These are phyloP conservation scores for Sciurus niger DNA, from an alignment of 2,113 vertebrate species.

Conservation along the genomic window DNA sequence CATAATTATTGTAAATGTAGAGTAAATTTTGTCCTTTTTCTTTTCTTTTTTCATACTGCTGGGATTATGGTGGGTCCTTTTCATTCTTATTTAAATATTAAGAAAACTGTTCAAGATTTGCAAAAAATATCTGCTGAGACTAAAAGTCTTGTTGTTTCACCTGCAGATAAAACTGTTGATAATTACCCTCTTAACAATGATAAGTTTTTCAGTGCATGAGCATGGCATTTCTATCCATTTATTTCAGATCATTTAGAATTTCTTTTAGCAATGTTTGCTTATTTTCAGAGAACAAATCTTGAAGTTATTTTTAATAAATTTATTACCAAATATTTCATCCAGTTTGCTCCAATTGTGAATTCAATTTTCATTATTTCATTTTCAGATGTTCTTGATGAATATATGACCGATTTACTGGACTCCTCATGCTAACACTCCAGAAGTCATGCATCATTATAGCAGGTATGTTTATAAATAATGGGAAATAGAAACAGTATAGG, in stretches of 20 bases:
- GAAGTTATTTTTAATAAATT: not conserved
- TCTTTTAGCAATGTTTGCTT: not conserved
- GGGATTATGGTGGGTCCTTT: not conserved
- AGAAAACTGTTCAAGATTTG: not conserved
- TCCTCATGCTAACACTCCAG: not conserved
- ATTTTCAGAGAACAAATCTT: not conserved
- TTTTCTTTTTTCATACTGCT: not conserved
- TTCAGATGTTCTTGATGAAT: not conserved
- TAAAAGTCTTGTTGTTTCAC: not conserved
- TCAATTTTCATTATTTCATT: slow-evolving; percentile 5
- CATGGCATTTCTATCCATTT: not conserved
- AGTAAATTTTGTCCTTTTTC: not conserved
- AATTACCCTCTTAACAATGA: not conserved
- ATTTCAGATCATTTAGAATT: not conserved
- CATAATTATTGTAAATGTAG: not conserved
- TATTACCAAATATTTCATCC: not conserved
- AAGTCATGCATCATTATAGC: not conserved
- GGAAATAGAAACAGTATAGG: not conserved
- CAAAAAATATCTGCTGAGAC: not conserved
- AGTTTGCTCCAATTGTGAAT: not conserved
- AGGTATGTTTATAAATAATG: not conserved
- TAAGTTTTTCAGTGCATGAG: not conserved
- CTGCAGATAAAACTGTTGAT: not conserved
- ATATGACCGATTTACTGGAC: not conserved
- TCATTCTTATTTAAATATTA: not conserved